Conservation (phyloP, 2,888 invertebrate species). For the Proisotoma minuta region DNA sequence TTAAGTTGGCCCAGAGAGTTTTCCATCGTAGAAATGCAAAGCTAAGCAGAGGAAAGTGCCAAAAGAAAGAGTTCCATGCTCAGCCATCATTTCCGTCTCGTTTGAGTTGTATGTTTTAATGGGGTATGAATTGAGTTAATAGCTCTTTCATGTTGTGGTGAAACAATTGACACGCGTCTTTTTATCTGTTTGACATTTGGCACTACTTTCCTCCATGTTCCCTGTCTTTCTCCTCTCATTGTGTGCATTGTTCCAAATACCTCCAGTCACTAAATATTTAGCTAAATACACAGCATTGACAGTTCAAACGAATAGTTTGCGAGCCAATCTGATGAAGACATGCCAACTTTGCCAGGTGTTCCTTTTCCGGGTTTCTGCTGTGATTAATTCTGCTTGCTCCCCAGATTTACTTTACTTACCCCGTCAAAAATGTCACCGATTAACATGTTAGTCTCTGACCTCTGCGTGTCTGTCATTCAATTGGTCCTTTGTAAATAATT, state of each 20-base stretch:
- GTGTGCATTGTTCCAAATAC: neutral
- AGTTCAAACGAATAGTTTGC: too few relatives aligned
- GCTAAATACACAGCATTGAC: too few relatives aligned
- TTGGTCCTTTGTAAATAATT: too few relatives aligned
- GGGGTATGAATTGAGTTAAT: constrained; percentile 18
- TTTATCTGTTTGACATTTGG: constrained; percentile 17
- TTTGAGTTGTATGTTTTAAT: constrained; percentile 18
- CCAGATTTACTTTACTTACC: too few relatives aligned
- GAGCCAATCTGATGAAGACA: too few relatives aligned
- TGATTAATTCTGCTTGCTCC: too few relatives aligned
- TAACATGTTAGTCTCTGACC: too few relatives aligned
- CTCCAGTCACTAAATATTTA: neutral
- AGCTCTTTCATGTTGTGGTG: constrained; percentile 13
- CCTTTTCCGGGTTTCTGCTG: too few relatives aligned
- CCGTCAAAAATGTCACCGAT: too few relatives aligned
- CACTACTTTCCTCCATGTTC: neutral
- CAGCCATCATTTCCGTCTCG: constrained; percentile 9
- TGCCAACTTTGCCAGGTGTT: too few relatives aligned
- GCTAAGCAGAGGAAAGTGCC: neutral
- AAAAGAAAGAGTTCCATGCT: constrained; percentile 1
- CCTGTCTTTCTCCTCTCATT: neutral
- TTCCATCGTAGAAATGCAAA: constrained; percentile 4
- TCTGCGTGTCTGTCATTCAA: too few relatives aligned
- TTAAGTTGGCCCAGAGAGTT: too few relatives aligned
- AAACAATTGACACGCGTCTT: constrained; percentile 22